Percentiles rank a stretch among this genome's conserved stretches.
These are phyloP conservation scores for Dioctria rufipes DNA, from an alignment of 2,888 invertebrate species.

Conservation along the genomic window DNA sequence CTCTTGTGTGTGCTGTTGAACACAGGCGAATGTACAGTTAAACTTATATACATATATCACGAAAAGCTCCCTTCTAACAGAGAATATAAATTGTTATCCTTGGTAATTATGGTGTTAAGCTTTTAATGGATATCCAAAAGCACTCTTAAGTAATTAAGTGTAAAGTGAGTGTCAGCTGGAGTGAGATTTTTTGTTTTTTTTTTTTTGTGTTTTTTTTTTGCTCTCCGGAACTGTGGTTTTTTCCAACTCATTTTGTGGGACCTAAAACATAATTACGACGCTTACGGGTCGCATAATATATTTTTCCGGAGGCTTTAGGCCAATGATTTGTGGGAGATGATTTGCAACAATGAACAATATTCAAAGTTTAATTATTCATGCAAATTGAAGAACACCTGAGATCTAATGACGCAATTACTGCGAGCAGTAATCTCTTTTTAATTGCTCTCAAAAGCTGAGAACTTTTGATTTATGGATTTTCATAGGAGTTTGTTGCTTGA, in stretches of 20 bases:
- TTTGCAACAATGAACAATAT: constrained; percentile 39
- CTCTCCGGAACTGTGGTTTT: neutral
- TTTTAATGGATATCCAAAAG: constrained; percentile 53
- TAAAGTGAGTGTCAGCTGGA: constrained; percentile 44
- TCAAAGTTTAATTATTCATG: constrained; percentile 46
- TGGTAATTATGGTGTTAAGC: constrained; percentile 52
- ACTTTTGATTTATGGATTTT: constrained; percentile 45
- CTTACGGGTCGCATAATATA: constrained; percentile 1
- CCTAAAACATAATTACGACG: constrained; percentile 16
- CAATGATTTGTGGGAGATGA: constrained; percentile 36
- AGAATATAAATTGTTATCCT: constrained; percentile 48
- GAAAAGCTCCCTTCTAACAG: constrained; percentile 14
- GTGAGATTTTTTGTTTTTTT: constrained; percentile 20
- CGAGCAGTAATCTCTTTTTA: constrained; percentile 41
- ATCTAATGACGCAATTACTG: constrained; percentile 49
- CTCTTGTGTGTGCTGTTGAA: neutral
- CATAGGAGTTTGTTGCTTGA: neutral
- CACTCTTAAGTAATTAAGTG: constrained; percentile 53
- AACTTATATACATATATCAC: neutral
- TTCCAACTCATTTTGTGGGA: neutral
- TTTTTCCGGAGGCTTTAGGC: constrained; percentile 6
- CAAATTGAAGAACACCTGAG: constrained; percentile 51
- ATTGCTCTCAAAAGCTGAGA: constrained; percentile 24
- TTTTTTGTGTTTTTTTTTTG: too few species aligned
- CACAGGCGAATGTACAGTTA: neutral